Percentiles rank a stretch among this genome's conserved stretches.
phyloP scores from a whole-genome alignment of 2,113 vertebrate genomes.

The Terrapene triunguis region DNA sequence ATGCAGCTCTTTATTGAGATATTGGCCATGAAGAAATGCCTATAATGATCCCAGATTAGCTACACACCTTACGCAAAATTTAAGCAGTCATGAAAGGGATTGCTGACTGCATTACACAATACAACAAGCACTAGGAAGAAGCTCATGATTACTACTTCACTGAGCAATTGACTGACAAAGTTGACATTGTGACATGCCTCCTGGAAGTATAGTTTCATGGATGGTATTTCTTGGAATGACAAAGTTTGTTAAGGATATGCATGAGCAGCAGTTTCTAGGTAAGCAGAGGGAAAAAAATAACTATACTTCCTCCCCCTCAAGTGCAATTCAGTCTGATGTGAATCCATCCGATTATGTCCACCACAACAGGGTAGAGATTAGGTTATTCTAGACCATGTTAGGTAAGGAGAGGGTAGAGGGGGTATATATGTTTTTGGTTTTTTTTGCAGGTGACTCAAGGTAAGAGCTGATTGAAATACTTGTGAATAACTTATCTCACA shows the following conservation, averaged over 20 bases:
- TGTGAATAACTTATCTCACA: neutral
- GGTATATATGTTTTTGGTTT: no score
- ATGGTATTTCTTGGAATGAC: neutral
- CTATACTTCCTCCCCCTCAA: no score
- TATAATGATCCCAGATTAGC: neutral
- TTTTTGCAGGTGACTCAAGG: no score
- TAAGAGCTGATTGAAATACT: neutral
- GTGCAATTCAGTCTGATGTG: no score
- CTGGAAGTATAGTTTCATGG: neutral
- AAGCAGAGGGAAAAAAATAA: neutral
- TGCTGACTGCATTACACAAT: neutral
- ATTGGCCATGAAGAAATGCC: neutral
- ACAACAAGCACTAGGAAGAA: neutral
- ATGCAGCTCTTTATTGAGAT: neutral
- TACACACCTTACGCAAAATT: neutral
- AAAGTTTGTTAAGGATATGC: neutral
- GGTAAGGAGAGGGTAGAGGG: no score
- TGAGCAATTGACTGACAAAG: neutral
- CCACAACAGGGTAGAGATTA: no score
- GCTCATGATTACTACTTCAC: neutral
- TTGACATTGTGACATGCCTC: neutral
- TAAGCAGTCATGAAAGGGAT: neutral
- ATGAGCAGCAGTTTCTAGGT: neutral
- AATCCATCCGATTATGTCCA: no score
- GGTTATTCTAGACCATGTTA: no score